Percentiles rank a stretch among this genome's conserved stretches.
phyloP scores from a whole-genome alignment of 2,113 vertebrate genomes.

The Ascaphus truei region DNA sequence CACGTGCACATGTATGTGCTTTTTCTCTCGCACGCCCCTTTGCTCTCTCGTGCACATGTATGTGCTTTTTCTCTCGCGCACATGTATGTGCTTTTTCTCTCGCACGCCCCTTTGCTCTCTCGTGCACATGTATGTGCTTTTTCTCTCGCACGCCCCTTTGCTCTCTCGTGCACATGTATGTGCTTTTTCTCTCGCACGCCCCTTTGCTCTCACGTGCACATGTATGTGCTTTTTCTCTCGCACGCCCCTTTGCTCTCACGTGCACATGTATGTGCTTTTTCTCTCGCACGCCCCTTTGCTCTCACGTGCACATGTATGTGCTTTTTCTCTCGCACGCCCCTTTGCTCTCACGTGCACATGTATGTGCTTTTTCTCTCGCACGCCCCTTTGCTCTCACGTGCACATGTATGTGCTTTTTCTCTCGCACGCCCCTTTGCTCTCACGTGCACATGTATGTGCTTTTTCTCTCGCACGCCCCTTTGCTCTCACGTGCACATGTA shows the following conservation, averaged over 20 bases:
- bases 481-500: too few species aligned
- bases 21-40: background rate
- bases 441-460: background rate
- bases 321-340: rapidly evolving
- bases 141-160: background rate
- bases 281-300: background rate
- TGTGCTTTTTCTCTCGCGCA: rapidly evolving
- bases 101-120: background rate
- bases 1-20: background rate
- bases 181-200: rapidly evolving
- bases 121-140: background rate
- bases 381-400: background rate
- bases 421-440: background rate
- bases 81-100: too few species aligned
- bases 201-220: background rate
- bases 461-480: background rate
- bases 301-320: background rate
- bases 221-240: too few species aligned
- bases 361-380: too few species aligned
- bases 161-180: background rate
- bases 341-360: background rate
- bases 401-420: background rate
- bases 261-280: background rate
- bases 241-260: background rate
- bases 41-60: background rate